Conservation (phyloP, 2,113 vertebrate species). For the Chunga burmeisteri region DNA sequence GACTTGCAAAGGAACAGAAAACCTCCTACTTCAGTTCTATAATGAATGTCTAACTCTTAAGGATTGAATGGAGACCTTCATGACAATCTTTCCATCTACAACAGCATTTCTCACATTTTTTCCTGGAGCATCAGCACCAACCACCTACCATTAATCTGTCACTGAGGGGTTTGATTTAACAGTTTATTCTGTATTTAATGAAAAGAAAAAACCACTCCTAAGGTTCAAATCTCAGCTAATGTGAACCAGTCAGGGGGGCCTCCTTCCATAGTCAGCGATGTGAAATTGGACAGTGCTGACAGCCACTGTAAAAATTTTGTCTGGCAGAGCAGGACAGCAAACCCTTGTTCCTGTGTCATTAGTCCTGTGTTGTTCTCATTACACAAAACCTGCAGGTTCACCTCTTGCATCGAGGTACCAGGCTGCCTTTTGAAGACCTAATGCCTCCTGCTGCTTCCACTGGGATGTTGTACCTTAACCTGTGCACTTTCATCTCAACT, state of each 20-base stretch:
- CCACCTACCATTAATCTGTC: conserved; percentile 32
- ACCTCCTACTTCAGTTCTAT: not conserved
- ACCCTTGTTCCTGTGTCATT: not conserved
- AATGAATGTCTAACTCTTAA: not conserved
- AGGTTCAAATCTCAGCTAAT: not conserved
- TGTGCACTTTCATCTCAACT: not conserved
- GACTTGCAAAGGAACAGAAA: conserved; percentile 1
- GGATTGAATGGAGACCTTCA: not conserved
- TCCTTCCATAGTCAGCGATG: not conserved
- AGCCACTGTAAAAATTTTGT: not conserved
- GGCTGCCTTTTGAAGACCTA: not conserved
- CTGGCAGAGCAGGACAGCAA: not conserved
- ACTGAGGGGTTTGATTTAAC: not conserved
- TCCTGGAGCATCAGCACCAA: not conserved
- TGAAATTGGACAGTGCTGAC: not conserved
- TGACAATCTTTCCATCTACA: not conserved
- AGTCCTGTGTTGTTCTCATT: not conserved
- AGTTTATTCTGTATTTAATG: not conserved
- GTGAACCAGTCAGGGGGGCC: not conserved
- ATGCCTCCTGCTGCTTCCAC: not conserved
- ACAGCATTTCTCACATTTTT: not conserved
- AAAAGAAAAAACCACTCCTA: not conserved
- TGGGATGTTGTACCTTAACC: not conserved
- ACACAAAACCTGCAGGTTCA: not conserved
- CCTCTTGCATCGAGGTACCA: fast-evolving